Conservation (phyloP, 2,113 vertebrate species). For the Podocnemis expansa region DNA sequence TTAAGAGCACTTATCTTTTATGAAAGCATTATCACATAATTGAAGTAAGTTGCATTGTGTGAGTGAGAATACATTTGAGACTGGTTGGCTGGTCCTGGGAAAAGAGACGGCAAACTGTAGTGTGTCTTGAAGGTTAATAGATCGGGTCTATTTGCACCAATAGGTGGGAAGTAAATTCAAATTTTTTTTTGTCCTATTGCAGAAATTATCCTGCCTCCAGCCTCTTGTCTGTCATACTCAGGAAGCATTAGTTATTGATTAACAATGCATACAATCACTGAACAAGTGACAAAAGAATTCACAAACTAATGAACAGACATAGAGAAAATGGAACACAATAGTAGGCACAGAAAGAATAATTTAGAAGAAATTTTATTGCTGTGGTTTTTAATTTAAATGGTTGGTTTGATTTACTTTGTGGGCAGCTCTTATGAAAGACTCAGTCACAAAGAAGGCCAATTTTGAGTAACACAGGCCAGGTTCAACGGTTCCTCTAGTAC, state of each 20-base stretch:
- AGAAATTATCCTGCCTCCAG: no score
- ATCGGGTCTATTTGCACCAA: no score
- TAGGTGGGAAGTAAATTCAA: no score
- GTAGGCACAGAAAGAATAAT: not conserved
- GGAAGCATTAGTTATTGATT: not conserved
- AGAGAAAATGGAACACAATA: not conserved
- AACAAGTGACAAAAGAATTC: not conserved
- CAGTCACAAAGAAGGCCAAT: not conserved
- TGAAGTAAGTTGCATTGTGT: no score
- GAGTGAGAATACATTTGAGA: no score
- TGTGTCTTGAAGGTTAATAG: no score
- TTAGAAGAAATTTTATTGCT: not conserved
- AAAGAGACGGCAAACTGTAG: no score
- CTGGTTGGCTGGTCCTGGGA: no score
- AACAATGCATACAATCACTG: not conserved
- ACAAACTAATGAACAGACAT: not conserved
- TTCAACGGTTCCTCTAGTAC: not conserved
- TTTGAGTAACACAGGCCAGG: not conserved
- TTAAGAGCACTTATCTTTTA: no score
- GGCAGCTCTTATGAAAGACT: not conserved
- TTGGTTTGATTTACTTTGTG: not conserved
- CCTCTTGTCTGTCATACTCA: no score
- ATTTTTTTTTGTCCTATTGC: no score
- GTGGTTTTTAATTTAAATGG: not conserved
- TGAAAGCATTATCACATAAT: no score